Conservation (phyloP, 2,113 vertebrate species). For the Apistogramma diplotaenia region DNA sequence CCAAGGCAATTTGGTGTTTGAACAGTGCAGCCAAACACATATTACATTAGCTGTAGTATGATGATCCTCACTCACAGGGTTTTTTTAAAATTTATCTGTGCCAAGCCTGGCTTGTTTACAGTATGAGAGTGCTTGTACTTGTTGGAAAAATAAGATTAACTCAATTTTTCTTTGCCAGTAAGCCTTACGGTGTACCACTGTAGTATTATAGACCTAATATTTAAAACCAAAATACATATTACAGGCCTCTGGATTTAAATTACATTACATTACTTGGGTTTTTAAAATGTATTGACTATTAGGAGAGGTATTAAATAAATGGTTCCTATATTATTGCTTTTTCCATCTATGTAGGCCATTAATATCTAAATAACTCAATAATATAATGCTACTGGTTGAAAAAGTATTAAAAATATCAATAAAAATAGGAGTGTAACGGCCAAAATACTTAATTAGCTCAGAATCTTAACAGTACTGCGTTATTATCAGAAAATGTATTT, state of each 20-base stretch:
- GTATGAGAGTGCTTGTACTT: background rate
- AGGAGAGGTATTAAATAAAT: constrained; percentile 3
- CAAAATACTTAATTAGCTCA: background rate
- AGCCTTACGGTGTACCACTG: background rate
- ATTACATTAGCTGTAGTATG: constrained; percentile 41
- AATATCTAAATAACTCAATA: background rate
- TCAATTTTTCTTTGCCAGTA: background rate
- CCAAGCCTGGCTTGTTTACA: constrained; percentile 14
- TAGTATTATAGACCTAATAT: background rate
- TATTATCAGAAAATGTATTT: background rate
- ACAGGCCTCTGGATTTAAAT: background rate
- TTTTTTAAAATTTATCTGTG: background rate
- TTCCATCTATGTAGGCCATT: background rate
- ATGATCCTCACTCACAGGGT: constrained; percentile 1
- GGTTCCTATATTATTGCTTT: background rate
- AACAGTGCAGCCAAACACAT: constrained; percentile 41
- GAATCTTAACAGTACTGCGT: background rate
- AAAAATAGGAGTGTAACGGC: background rate
- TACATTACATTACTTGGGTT: background rate
- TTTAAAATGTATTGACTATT: background rate
- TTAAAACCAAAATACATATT: constrained; percentile 3
- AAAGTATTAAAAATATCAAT: background rate
- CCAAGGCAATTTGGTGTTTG: constrained; percentile 52
- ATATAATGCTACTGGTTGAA: background rate
- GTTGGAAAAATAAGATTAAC: constrained; percentile 17